phyloP scores from a whole-genome alignment of 2,113 vertebrate genomes.

The Heterochromis multidens region DNA sequence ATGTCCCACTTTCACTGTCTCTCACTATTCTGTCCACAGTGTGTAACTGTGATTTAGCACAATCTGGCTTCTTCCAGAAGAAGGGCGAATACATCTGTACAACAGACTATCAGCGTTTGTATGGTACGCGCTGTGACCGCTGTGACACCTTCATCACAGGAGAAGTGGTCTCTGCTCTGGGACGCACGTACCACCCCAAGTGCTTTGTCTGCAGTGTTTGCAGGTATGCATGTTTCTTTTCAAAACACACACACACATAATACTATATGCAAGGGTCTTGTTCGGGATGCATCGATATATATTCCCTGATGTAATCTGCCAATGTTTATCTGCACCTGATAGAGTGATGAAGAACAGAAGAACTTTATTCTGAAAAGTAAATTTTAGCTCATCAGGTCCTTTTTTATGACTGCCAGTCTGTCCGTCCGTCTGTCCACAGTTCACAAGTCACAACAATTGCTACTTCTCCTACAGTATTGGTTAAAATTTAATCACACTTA shows the following conservation, averaged over 20 bases:
- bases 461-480: neutral
- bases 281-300: neutral
- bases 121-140: conserved; percentile 95
- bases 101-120: conserved; percentile 95
- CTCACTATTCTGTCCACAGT: conserved; percentile 73
- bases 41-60: conserved; percentile 94
- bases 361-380: neutral
- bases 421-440: neutral
- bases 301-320: neutral
- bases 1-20: neutral
- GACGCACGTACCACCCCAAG: conserved; percentile 96
- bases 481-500: neutral
- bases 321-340: neutral
- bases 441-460: neutral
- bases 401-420: neutral
- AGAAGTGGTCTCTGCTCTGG: conserved; percentile 96
- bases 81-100: conserved; percentile 98
- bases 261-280: neutral
- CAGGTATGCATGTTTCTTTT: conserved; percentile 76
- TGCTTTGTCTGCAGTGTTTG: conserved; percentile 97
- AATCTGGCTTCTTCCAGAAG: conserved; percentile 98
- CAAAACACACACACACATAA: neutral
- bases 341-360: neutral
- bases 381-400: neutral
- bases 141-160: conserved; percentile 95